A percentile compares a stretch with the other conserved stretches of the same genome.
These are phyloP conservation scores for Dermochelys coriacea DNA, from an alignment of 2,797 vertebrate genomes.

Conservation along the genomic window DNA sequence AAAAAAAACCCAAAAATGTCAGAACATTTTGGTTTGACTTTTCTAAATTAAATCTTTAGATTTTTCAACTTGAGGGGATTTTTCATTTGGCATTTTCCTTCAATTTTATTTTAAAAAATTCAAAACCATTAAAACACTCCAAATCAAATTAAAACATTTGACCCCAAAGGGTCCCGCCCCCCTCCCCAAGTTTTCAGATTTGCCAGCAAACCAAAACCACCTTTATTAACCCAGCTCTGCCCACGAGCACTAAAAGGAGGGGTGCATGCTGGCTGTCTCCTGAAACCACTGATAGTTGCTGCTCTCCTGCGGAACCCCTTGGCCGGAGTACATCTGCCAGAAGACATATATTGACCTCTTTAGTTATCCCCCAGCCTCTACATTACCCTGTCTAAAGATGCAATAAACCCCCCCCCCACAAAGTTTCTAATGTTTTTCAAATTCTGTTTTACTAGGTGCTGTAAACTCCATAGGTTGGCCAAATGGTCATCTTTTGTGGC, in stretches of 20 bases:
- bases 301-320: not conserved
- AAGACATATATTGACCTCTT: not conserved
- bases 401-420: not conserved
- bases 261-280: not conserved
- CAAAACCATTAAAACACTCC: too few relatives aligned
- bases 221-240: too few relatives aligned
- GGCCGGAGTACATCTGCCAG: not conserved
- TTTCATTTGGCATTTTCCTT: too few relatives aligned
- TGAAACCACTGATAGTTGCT: not conserved
- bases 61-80: too few relatives aligned
- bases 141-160: too few relatives aligned
- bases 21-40: too few relatives aligned
- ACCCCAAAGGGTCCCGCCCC: too few relatives aligned
- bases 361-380: not conserved
- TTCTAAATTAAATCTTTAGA: too few relatives aligned
- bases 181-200: too few relatives aligned
- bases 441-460: not conserved
- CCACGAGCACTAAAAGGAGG: not conserved
- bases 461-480: accelerated
- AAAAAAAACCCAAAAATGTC: too few relatives aligned
- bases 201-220: too few relatives aligned
- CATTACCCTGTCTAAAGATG: not conserved
- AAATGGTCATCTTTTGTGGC: not conserved
- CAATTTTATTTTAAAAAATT: too few relatives aligned
- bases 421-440: not conserved